Conservation (phyloP, 2,113 vertebrate species). For the Pogona vitticeps region DNA sequence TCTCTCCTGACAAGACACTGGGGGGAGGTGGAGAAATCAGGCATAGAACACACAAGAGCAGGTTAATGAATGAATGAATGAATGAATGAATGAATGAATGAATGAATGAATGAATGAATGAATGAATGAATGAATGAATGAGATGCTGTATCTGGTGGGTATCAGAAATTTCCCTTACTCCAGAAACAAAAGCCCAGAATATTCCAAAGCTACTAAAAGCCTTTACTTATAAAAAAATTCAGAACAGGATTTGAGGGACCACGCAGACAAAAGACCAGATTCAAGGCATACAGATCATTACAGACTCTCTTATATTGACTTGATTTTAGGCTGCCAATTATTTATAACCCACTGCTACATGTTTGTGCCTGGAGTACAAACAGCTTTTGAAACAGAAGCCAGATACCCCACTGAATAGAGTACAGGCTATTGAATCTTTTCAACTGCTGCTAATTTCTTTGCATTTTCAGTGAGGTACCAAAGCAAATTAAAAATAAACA, state of each 20-base stretch:
- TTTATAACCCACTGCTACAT: constrained; percentile 6
- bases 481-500: constrained; percentile 64
- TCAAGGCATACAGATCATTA: fast-evolving
- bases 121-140: neutral
- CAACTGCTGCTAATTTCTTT: constrained; percentile 41
- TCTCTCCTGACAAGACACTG: no score
- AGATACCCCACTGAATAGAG: neutral
- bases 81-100: no score
- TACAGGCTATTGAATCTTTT: neutral
- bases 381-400: neutral
- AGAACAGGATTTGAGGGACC: constrained; percentile 57
- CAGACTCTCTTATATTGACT: neutral
- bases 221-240: constrained; percentile 62
- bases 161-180: constrained; percentile 36
- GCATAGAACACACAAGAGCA: no score
- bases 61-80: no score
- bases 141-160: neutral
- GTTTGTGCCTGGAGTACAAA: neutral
- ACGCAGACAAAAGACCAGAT: fast-evolving
- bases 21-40: no score
- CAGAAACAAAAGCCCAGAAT: constrained; percentile 31
- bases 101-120: no score
- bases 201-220: constrained; percentile 52
- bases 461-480: constrained; percentile 35
- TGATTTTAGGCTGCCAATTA: constrained; percentile 46